These are phyloP conservation scores for Pristiophorus japonicus DNA, from an alignment of 2,113 vertebrate species.

Conservation along the genomic window DNA sequence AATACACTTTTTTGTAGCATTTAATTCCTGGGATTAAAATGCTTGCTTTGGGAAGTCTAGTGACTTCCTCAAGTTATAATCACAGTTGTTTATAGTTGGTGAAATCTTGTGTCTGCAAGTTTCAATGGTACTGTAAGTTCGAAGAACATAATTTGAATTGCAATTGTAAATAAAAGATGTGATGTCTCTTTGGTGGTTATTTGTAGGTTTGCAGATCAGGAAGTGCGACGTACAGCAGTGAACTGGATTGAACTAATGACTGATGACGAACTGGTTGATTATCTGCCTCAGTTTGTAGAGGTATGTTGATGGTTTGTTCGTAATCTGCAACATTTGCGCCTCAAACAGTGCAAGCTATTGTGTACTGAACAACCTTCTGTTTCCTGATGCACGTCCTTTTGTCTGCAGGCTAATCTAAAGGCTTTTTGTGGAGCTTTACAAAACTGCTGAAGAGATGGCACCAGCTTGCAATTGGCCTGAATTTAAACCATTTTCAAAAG, in stretches of 20 bases:
- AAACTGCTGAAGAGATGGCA: too few relatives aligned
- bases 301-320: slow-evolving; percentile 49
- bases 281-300: slow-evolving; percentile 93
- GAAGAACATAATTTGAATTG: background rate
- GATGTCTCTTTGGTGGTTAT: background rate
- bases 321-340: background rate
- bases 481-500: background rate
- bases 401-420: background rate
- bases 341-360: background rate
- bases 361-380: background rate
- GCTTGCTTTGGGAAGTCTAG: background rate
- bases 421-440: background rate
- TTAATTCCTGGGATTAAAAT: background rate
- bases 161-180: background rate
- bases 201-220: slow-evolving; percentile 85
- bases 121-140: background rate
- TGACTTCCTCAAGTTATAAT: background rate
- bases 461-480: background rate
- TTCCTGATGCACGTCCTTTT: background rate
- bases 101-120: background rate
- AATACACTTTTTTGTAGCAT: background rate
- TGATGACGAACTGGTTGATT: slow-evolving; percentile 86
- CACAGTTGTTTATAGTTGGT: background rate
- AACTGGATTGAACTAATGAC: slow-evolving; percentile 81
- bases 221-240: slow-evolving; percentile 77